A percentile compares a stretch with the other conserved stretches of the same genome.
These are phyloP conservation scores for Neosilurus hyrtlii DNA, from an alignment of 2,797 vertebrate species.

Conservation along the genomic window DNA sequence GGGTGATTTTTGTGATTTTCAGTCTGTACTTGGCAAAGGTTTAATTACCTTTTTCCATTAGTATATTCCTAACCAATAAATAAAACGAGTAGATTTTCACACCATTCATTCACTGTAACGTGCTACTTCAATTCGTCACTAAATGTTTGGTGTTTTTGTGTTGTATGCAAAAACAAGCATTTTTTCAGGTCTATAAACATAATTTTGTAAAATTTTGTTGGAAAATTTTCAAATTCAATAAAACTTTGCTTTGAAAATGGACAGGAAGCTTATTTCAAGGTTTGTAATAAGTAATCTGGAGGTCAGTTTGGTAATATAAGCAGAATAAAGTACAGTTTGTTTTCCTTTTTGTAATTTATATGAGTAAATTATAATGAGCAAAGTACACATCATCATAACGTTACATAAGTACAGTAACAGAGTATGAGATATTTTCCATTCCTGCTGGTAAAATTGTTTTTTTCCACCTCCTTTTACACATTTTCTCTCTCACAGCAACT, in stretches of 20 bases:
- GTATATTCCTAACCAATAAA: neutral
- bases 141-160: neutral
- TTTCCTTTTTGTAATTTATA: neutral
- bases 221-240: neutral
- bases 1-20: neutral
- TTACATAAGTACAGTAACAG: neutral
- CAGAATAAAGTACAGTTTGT: neutral
- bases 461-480: neutral
- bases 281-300: neutral
- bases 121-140: neutral
- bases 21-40: neutral
- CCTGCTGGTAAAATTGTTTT: neutral
- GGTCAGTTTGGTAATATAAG: neutral
- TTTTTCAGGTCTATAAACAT: no score
- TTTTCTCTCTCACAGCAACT: neutral
- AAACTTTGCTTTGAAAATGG: neutral
- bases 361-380: neutral
- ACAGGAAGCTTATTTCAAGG: neutral
- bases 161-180: neutral
- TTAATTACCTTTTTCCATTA: neutral
- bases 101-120: neutral
- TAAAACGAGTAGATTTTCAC: neutral
- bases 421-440: neutral
- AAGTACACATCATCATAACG: neutral
- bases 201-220: neutral